phyloP scores from a whole-genome alignment of 2,113 vertebrate species.

The Corythoichthys haematopterus region DNA sequence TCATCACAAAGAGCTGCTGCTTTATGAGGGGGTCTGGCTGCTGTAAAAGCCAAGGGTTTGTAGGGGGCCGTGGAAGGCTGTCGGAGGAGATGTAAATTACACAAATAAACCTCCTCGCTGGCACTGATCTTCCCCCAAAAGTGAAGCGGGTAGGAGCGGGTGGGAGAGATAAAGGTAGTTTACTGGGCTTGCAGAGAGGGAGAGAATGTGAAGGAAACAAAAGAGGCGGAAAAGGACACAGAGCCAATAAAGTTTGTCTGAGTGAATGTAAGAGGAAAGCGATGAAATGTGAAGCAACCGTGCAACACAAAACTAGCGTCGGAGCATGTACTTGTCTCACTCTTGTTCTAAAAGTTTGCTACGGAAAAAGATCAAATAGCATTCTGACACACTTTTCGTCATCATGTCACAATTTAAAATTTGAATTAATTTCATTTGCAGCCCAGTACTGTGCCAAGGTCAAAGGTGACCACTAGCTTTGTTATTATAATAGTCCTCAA shows the following conservation, averaged over 20 bases:
- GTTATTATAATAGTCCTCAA: not conserved
- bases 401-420: not conserved
- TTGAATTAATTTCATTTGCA: not conserved
- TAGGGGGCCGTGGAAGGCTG: constrained; percentile 58
- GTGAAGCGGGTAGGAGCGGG: constrained; percentile 12
- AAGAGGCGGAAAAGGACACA: constrained; percentile 4
- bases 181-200: constrained; percentile 35
- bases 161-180: constrained; percentile 22
- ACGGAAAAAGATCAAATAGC: not conserved
- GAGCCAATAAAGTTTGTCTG: constrained; percentile 6
- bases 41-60: constrained; percentile 62
- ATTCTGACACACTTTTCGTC: not conserved
- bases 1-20: constrained; percentile 61
- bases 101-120: constrained; percentile 62
- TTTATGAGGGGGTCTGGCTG: constrained; percentile 61
- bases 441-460: not conserved
- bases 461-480: not conserved
- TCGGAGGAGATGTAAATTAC: constrained; percentile 67
- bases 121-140: constrained; percentile 50
- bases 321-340: not conserved
- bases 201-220: not conserved
- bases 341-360: not conserved
- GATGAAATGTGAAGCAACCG: not conserved
- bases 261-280: constrained; percentile 1
- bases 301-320: constrained; percentile 16